Percentiles rank a stretch among this genome's conserved stretches.
phyloP scores from a whole-genome alignment of 2,888 invertebrate genomes.

The Idaea biselata region DNA sequence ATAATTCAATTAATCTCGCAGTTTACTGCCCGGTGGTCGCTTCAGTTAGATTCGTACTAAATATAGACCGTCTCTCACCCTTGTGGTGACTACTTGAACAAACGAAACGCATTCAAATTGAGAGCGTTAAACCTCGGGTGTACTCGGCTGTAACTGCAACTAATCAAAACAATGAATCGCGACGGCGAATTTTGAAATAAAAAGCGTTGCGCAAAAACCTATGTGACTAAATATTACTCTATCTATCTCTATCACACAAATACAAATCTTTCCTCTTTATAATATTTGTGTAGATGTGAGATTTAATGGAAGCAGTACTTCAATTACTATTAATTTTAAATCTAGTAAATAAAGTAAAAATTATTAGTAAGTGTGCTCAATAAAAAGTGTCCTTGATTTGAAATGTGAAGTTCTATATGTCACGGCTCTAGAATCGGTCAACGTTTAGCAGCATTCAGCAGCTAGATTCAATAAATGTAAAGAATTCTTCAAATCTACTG shows the following conservation, averaged over 20 bases:
- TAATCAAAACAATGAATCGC: not conserved
- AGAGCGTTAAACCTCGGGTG: not conserved
- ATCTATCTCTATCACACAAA: too few species aligned
- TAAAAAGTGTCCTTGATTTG: not conserved
- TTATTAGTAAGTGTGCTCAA: too few species aligned
- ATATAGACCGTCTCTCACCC: constrained; percentile 25
- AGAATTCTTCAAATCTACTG: constrained; percentile 32
- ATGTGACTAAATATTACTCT: too few species aligned
- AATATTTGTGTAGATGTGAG: too few species aligned
- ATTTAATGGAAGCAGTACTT: too few species aligned
- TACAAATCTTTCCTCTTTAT: too few species aligned
- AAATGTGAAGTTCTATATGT: not conserved
- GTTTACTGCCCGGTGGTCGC: constrained; percentile 52
- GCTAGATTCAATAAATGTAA: constrained; percentile 17
- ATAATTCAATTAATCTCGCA: constrained; percentile 55
- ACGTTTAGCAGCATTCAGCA: constrained; percentile 7
- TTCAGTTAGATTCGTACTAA: not conserved
- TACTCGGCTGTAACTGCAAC: not conserved
- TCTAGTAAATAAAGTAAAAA: not conserved
- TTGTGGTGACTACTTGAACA: not conserved
- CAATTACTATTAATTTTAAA: too few species aligned
- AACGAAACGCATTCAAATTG: not conserved
- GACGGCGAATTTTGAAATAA: too few species aligned
- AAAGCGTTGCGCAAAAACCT: too few species aligned
- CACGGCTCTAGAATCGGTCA: not conserved